Conservation (phyloP, 2,113 vertebrate species). For the Corynorhinus townsendii region DNA sequence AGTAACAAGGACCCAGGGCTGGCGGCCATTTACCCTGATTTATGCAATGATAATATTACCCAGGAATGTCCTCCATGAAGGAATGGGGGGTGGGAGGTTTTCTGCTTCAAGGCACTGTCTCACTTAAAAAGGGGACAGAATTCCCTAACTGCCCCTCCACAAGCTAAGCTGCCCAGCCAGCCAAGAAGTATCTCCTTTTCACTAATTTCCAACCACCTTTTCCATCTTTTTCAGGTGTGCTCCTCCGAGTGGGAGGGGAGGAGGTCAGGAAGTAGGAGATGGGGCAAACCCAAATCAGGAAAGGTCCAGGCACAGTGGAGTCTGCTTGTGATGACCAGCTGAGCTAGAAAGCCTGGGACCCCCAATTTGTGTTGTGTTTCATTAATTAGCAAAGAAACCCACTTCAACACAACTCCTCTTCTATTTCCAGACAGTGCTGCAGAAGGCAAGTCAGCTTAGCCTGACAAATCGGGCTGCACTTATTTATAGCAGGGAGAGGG, state of each 20-base stretch:
- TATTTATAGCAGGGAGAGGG: slow-evolving; percentile 84
- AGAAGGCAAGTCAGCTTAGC: slow-evolving; percentile 54
- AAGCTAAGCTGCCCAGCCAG: neutral
- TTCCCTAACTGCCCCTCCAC: neutral
- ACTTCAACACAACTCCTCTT: neutral
- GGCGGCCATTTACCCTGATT: neutral
- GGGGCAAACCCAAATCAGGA: neutral
- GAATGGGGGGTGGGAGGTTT: neutral
- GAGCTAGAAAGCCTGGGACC: neutral
- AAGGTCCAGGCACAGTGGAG: neutral
- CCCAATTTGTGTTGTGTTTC: neutral
- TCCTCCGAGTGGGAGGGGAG: neutral
- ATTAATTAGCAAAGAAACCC: slow-evolving; percentile 22
- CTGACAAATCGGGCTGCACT: slow-evolving; percentile 76
- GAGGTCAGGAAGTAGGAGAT: neutral
- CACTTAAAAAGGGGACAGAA: neutral
- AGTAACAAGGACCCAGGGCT: neutral
- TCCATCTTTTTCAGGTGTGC: neutral
- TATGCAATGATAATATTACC: neutral
- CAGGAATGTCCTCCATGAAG: neutral
- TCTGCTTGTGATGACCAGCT: neutral
- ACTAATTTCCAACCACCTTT: neutral
- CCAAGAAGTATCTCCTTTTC: neutral
- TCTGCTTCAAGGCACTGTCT: neutral
- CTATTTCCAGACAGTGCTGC: slow-evolving; percentile 68